These are phyloP conservation scores for Trachops cirrhosus DNA, from an alignment of 2,797 vertebrate genomes.

Conservation along the genomic window DNA sequence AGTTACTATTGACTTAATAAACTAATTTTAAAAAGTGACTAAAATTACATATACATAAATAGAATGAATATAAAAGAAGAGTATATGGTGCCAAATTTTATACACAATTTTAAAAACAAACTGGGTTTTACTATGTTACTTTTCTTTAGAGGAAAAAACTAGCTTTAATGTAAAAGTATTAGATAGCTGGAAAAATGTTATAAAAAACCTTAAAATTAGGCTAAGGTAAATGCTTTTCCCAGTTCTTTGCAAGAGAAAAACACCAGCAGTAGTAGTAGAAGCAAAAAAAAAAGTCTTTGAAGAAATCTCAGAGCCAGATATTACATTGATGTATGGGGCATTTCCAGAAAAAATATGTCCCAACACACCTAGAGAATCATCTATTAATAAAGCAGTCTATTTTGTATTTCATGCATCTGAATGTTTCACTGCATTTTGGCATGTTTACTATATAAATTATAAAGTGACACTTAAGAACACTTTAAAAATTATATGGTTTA, in stretches of 20 bases:
- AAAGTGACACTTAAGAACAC: background rate
- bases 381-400: background rate
- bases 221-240: background rate
- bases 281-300: background rate
- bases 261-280: background rate
- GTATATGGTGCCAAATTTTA: background rate
- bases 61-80: background rate
- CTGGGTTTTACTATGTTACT: background rate
- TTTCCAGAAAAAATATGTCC: conserved; percentile 31
- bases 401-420: background rate
- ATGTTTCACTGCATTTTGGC: conserved; percentile 18
- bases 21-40: conserved; percentile 30
- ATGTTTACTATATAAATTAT: conserved; percentile 25
- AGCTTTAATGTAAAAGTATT: background rate
- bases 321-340: background rate
- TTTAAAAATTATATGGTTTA: conserved; percentile 32
- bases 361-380: background rate
- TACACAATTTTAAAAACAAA: conserved; percentile 25
- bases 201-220: background rate
- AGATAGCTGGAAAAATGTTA: conserved; percentile 6
- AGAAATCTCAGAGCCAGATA: background rate
- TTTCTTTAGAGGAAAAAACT: conserved; percentile 37
- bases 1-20: background rate
- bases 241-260: conserved; percentile 25
- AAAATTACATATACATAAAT: conserved; percentile 46